Base-by-base conservation (phyloP, 2,888 invertebrate species). In the Peribatodes rhomboidaria region DNA sequence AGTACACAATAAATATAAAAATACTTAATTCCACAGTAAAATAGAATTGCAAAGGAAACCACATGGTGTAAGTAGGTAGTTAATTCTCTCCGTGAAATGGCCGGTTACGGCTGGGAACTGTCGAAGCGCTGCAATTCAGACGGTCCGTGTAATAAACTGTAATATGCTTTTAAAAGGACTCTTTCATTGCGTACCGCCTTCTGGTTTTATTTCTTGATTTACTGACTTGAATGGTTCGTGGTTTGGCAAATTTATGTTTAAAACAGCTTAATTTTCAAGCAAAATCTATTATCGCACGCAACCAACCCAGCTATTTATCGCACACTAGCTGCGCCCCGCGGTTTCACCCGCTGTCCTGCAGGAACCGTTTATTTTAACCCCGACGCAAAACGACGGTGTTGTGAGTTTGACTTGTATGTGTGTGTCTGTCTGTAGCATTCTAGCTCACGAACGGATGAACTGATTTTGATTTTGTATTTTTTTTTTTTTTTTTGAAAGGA, bases 91-190 rank as follows among this genome's bases (percentile, higher is more conserved):
- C n/a, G 18, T 16, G n/a, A 18, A 35, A 16, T 10, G 49, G 33
- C 14, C 47, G 42, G 13, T 50, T 44, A 22, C 46, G n/a, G 52
- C 47, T 58, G 42, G 42, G 31, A 49, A 35, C 18, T 33, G 35
- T 16, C 64, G 53, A 54, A 53, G 50, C 35, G 39, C 41, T 54
- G 47, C 58, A 27, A 56, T 50, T 44, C 50, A 31, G 18, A 33
- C 41, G 49, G 47, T 49, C 58, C 39, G n/a, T 18, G 58, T 27
- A 39, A 49, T 44, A 47, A 57, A 39, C 18, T 53, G 57, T 63
- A 58, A 63, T 63, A 49, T 63, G 50, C 58, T 58, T 47, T 47
- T 46, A 58, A 58, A 64, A 41, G 55, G 56, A 47, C 49, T 49
- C 31, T 4, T 8, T 41, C 13, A 20, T 9, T 14, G 16, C 46